A percentile compares a stretch with the other conserved stretches of the same genome.
phyloP scores from a whole-genome alignment of 1,140 invertebrate species.

The Brachionus manjavacas region DNA sequence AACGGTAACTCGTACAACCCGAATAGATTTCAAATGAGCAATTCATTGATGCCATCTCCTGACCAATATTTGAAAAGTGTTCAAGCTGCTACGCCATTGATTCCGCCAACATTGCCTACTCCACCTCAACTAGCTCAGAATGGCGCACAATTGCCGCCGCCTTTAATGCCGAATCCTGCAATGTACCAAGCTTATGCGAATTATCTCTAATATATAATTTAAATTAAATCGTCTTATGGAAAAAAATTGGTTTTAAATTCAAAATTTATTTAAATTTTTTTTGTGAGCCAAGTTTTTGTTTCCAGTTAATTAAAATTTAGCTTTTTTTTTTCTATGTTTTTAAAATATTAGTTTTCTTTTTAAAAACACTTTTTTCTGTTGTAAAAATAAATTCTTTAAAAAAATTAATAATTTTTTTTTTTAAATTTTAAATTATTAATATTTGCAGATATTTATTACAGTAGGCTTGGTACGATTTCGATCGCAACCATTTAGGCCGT shows the following conservation, averaged over 20 bases:
- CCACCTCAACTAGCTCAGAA: background rate
- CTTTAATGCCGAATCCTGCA: background rate
- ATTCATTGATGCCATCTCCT: background rate
- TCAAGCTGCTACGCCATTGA: background rate
- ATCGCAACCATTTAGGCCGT: too few species aligned
- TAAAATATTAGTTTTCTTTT: background rate
- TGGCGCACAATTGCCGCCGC: background rate
- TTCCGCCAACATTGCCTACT: background rate
- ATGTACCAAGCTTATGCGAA: background rate
- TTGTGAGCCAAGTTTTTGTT: background rate
- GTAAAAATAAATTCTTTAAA: background rate
- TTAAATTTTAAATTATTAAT: too few species aligned
- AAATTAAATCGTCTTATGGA: background rate
- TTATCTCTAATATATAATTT: background rate
- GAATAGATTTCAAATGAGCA: background rate
- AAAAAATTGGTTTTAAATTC: background rate
- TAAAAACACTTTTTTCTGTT: background rate
- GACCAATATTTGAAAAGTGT: background rate
- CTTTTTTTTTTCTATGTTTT: background rate
- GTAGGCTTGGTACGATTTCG: too few species aligned
- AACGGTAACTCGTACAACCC: background rate
- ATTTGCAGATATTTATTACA: too few species aligned
- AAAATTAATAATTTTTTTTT: background rate
- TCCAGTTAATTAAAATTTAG: background rate
- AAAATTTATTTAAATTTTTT: background rate